Conservation (phyloP, 2,888 invertebrate genomes). For the Zygothrica quintamaculata region DNA sequence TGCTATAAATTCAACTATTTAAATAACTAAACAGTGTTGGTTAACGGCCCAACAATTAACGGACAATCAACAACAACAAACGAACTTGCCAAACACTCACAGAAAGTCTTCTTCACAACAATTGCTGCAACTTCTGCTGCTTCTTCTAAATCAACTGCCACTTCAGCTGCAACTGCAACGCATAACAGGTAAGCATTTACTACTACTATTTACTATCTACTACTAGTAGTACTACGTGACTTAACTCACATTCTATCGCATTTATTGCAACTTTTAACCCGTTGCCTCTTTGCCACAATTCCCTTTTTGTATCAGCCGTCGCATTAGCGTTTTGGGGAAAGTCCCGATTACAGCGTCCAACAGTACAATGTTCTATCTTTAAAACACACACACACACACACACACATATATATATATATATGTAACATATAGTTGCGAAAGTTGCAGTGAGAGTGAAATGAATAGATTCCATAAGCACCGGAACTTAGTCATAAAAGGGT, state of each 20-base stretch:
- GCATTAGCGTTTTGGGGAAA: constrained; percentile 37
- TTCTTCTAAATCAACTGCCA: too few relatives aligned
- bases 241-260: constrained; percentile 49
- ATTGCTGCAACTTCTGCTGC: constrained; percentile 22
- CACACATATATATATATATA: neutral
- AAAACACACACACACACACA: neutral
- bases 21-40: constrained; percentile 46
- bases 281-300: neutral
- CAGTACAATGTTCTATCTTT: too few relatives aligned
- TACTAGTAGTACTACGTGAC: constrained; percentile 66
- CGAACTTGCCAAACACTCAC: constrained; percentile 15
- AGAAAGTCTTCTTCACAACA: constrained; percentile 7
- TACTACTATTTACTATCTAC: too few relatives aligned
- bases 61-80: constrained; percentile 45
- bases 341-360: constrained; percentile 26
- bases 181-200: constrained; percentile 54
- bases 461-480: constrained; percentile 4
- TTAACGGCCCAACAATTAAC: constrained; percentile 28
- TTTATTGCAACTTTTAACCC: constrained; percentile 37
- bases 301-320: neutral
- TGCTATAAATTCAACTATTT: constrained; percentile 11
- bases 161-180: constrained; percentile 18
- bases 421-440: neutral
- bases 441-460: too few relatives aligned
- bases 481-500: too few relatives aligned